Base-by-base conservation (phyloP, 1,140 invertebrate genomes). In the Drosophila oshimai region DNA sequence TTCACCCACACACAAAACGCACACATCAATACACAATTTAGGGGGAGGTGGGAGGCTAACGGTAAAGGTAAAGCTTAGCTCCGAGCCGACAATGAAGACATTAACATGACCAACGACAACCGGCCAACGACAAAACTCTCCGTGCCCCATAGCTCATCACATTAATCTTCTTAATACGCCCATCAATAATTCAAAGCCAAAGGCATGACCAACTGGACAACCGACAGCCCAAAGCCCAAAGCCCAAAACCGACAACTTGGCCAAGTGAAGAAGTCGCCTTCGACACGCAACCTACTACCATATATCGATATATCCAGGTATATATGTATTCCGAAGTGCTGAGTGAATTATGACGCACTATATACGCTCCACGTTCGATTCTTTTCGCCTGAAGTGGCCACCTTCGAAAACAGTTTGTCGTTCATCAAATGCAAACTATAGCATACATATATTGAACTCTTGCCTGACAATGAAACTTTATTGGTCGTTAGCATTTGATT, bases 121-220 rank as follows among this genome's bases (percentile, higher is more conserved):
- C 44, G 71, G n/a, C 57, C 57, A 70, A 74, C 81, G 81, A 86
- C 80, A 80, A 86, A 76, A 76, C 81, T 81, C 72, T 64, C 42
- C 44, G 41, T 69, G 72, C 68, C 77, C 73, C 76, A 64, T 53
- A 67, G 73, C 81, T 87, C 81, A 87, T 87, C 81, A 87, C 81
- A 87, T 87, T 87, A 87, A 87, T 87, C 81, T 87, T 87, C 83
- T 77, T 87, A 87, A 87, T 87, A 87, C 81, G 81, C 81, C 81
- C 81, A 87, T 87, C 81, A 87, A 87, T 87, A 87, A 87, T 87
- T 87, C 81, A 87, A 87, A 87, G 83, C 76, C 76, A 77, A 65
- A 81, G 69, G 62, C 81, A 87, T 81, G 81, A 76, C 76, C 81
- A 86, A 45, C 72, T 67, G 58, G 50, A 36, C 45, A 47, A 47